Conservation (phyloP, 2,888 invertebrate species). For the Laothoe populi region DNA sequence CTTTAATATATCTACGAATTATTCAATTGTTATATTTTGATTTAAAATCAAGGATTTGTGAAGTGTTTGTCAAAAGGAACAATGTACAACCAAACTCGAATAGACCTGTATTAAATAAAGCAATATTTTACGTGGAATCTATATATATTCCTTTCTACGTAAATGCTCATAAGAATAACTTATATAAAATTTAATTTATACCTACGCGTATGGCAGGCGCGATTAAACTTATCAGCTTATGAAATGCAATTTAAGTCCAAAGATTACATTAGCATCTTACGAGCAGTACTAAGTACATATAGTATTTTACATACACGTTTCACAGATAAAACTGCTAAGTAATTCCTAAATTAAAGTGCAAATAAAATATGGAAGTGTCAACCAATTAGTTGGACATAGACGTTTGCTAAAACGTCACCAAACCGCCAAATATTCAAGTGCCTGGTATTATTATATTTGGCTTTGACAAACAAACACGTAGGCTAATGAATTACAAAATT, state of each 20-base stretch:
- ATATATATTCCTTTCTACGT: too few species aligned
- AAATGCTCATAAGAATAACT: too few species aligned
- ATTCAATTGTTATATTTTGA: neutral
- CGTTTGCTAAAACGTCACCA: too few species aligned
- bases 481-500: neutral
- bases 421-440: too few species aligned
- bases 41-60: neutral
- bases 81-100: neutral
- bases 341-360: neutral
- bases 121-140: too few species aligned
- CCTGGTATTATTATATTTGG: too few species aligned
- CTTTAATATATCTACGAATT: neutral
- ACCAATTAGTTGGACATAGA: too few species aligned
- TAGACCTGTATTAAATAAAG: too few species aligned
- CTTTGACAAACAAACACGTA: too few species aligned
- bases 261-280: neutral
- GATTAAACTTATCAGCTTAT: slow-evolving; percentile 1
- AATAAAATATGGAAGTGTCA: too few species aligned
- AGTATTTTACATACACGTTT: too few species aligned
- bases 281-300: neutral
- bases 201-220: neutral
- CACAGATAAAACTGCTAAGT: neutral
- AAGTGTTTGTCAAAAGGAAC: neutral
- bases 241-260: slow-evolving; percentile 5
- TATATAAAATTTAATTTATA: too few species aligned